A percentile compares a stretch with the other conserved stretches of the same genome.
Conservation (phyloP, 2,797 vertebrate species). For the Paratrypauchen microcephalus region DNA sequence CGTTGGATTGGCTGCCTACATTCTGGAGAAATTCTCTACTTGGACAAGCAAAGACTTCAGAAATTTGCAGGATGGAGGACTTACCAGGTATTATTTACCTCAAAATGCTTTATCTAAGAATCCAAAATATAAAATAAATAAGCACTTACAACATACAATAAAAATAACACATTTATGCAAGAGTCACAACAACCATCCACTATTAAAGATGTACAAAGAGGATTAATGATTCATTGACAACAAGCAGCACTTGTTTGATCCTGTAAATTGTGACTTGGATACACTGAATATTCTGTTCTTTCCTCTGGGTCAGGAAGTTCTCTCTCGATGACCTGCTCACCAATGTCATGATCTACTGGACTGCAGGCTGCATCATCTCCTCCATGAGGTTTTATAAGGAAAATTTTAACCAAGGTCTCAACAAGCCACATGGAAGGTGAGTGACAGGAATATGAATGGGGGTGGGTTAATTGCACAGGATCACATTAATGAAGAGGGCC, state of each 20-base stretch:
- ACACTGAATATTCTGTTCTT: neutral
- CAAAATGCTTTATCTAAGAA: neutral
- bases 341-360: conserved; percentile 93
- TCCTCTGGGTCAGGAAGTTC: conserved; percentile 78
- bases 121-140: neutral
- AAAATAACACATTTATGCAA: neutral
- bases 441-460: conserved; percentile 15
- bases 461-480: neutral
- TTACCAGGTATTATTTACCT: conserved; percentile 77
- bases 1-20: conserved; percentile 86
- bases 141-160: neutral
- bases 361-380: conserved; percentile 81
- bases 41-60: conserved; percentile 83
- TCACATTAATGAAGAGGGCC: neutral
- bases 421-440: conserved; percentile 65
- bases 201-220: neutral
- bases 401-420: conserved; percentile 69
- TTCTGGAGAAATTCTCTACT: conserved; percentile 90
- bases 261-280: neutral
- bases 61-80: conserved; percentile 82
- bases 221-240: neutral
- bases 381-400: conserved; percentile 93
- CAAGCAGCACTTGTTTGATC: neutral
- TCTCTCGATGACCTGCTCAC: conserved; percentile 87
- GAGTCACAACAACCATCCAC: neutral